These are phyloP conservation scores for Drosophila sp. DNA, from an alignment of 1,140 invertebrate species.

Conservation along the genomic window DNA sequence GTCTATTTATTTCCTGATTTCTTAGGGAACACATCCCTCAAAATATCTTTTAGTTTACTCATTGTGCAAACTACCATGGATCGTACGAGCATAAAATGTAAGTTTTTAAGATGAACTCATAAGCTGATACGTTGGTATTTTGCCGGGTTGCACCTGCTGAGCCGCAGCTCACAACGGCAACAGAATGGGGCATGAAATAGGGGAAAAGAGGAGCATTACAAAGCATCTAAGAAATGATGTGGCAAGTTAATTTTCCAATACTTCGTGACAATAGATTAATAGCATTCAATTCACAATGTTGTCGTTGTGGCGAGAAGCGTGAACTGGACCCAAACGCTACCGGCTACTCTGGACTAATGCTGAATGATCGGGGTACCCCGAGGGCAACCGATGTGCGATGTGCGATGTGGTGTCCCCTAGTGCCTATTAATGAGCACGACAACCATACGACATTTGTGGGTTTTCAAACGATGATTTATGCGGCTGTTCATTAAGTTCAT, in stretches of 20 bases:
- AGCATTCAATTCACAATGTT: slow-evolving; percentile 40
- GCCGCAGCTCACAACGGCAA: slow-evolving; percentile 32
- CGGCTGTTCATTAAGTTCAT: slow-evolving; percentile 74
- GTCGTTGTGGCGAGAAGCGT: slow-evolving; percentile 45
- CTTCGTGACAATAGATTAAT: slow-evolving; percentile 74
- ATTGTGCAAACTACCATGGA: too few relatives aligned
- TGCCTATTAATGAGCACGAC: slow-evolving; percentile 75
- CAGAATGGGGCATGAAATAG: slow-evolving; percentile 15
- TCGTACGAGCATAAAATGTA: too few relatives aligned
- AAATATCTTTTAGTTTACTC: too few relatives aligned
- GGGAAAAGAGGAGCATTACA: slow-evolving; percentile 33
- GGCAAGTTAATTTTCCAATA: slow-evolving; percentile 71
- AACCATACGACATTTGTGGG: slow-evolving; percentile 69
- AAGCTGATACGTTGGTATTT: slow-evolving; percentile 9
- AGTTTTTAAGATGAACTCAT: too few relatives aligned
- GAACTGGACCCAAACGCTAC: slow-evolving; percentile 44
- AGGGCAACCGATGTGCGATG: slow-evolving; percentile 1
- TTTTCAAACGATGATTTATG: slow-evolving; percentile 71
- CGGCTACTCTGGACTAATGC: background rate
- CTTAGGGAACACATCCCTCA: too few relatives aligned
- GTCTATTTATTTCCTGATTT: too few relatives aligned
- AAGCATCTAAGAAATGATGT: slow-evolving; percentile 62
- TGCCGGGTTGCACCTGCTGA: slow-evolving; percentile 30
- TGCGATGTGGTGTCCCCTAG: slow-evolving; percentile 11
- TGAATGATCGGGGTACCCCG: background rate